Conservation (phyloP, 2,113 vertebrate genomes). For the Pelmatolapia mariae region DNA sequence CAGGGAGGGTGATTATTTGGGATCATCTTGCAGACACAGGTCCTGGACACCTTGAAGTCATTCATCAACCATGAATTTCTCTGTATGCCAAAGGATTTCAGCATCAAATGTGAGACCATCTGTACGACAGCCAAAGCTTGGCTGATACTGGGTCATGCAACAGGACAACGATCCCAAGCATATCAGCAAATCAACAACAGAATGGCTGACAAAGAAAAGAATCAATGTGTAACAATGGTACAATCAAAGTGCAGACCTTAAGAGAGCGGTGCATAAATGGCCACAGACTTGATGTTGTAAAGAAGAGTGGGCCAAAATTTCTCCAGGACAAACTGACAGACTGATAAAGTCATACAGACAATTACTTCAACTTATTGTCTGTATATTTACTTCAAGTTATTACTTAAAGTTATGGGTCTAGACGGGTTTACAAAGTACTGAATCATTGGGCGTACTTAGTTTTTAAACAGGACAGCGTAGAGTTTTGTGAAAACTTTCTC, state of each 20-base stretch:
- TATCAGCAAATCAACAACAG: neutral
- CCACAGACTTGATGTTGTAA: neutral
- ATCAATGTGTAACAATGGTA: neutral
- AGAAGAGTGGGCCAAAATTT: neutral
- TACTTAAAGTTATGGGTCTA: neutral
- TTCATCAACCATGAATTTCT: neutral
- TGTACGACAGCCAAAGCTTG: neutral
- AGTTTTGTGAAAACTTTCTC: neutral
- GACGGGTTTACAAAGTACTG: neutral
- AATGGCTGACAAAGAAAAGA: neutral
- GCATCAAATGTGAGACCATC: neutral
- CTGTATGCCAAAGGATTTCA: neutral
- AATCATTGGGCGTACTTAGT: neutral
- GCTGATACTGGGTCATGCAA: neutral
- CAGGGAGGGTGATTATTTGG: neutral
- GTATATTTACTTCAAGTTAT: neutral
- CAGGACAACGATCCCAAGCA: neutral
- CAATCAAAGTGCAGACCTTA: neutral
- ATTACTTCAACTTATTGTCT: neutral
- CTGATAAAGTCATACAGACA: neutral
- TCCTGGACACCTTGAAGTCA: neutral
- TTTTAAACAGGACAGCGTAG: neutral
- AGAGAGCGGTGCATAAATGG: neutral
- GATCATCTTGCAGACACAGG: neutral
- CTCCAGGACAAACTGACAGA: neutral